Evolutionary conservation across 2,797 vertebrate species (phyloP).

Genomic region (Allobates femoralis): DNA sequence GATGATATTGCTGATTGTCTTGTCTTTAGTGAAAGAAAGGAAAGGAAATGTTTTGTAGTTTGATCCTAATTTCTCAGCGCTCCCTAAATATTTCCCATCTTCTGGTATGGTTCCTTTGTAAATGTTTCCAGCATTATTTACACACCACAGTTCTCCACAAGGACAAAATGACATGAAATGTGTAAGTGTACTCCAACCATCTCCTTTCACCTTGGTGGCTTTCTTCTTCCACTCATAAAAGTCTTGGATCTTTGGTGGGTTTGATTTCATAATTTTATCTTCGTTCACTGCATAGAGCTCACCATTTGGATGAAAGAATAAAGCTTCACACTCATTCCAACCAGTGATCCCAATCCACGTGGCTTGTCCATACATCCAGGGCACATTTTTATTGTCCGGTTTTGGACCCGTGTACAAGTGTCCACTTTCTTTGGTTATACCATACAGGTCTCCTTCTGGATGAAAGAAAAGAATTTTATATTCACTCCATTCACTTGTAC

Average conservation of each 20-base stretch:
- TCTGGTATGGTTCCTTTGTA: neutral
- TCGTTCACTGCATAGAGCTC: neutral
- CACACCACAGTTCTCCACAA: slow-evolving; percentile 21
- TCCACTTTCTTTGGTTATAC: neutral
- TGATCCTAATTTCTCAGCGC: neutral
- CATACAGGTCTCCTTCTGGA: neutral
- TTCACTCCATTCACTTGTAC: neutral
- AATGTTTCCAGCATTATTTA: neutral
- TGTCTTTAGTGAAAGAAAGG: neutral
- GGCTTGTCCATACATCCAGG: slow-evolving; percentile 32
- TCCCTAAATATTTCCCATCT: neutral
- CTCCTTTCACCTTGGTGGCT: neutral
- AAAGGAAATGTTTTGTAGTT: neutral
- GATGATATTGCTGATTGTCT: neutral
- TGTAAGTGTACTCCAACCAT: neutral
- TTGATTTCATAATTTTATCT: neutral
- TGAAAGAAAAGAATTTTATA: slow-evolving; percentile 19
- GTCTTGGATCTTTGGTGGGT: neutral
- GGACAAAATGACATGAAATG: slow-evolving; percentile 21
- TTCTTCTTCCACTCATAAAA: neutral
- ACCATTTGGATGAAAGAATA: slow-evolving; percentile 27
- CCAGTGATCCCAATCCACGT: neutral
- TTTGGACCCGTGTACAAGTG: slow-evolving; percentile 23
- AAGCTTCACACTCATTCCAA: neutral
- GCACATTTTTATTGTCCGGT: slow-evolving; percentile 27